A percentile compares a stretch with the other conserved stretches of the same genome.
These are phyloP conservation scores for Uropetala carovei DNA, from an alignment of 2,888 invertebrate species.

Conservation along the genomic window DNA sequence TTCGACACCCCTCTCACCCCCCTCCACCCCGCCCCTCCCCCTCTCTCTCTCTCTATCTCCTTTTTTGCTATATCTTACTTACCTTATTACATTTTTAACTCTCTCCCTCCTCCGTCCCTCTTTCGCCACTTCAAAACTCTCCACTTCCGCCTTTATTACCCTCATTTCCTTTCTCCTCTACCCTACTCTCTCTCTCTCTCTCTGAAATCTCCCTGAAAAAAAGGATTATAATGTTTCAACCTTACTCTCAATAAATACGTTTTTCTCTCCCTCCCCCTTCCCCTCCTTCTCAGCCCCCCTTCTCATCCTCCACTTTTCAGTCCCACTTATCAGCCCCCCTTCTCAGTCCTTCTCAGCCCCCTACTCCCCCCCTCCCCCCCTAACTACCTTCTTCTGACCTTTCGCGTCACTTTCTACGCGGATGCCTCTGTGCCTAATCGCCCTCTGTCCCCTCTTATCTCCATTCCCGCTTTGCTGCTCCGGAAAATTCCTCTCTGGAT, in stretches of 20 bases:
- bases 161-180: not conserved
- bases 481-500: constrained; percentile 5
- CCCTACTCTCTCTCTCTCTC: not conserved
- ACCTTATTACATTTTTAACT: no score
- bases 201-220: not conserved
- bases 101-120: not conserved
- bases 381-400: no score
- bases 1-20: not conserved
- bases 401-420: no score
- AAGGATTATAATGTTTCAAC: not conserved
- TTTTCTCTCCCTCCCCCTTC: not conserved
- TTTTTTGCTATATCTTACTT: no score
- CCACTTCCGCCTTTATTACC: not conserved
- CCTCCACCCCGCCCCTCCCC: no score
- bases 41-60: no score
- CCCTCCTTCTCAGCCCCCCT: not conserved
- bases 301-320: no score
- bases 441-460: not conserved
- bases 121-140: not conserved
- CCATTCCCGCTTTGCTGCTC: not conserved
- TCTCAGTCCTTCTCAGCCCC: no score
- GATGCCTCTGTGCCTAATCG: not conserved
- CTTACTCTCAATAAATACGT: not conserved
- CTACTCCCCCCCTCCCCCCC: no score
- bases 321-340: not conserved